These are phyloP conservation scores for Trachythela sp. DNA, from an alignment of 64 coral and sea anemone genomes.

Conservation along the genomic window DNA sequence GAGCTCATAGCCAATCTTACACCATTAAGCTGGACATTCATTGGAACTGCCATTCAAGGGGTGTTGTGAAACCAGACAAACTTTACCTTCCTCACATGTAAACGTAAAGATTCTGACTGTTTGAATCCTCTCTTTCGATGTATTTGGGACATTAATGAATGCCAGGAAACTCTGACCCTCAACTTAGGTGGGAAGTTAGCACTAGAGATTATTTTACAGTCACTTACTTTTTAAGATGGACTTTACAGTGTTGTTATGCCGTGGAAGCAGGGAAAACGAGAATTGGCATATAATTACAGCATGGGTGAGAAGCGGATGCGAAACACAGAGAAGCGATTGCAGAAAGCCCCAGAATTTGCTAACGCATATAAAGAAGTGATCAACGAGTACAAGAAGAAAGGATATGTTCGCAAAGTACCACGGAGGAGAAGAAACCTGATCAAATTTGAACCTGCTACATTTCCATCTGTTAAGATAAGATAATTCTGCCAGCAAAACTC, in stretches of 20 bases:
- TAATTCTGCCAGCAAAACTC: background rate
- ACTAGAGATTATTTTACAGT: no score
- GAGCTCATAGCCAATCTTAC: conserved; percentile 48
- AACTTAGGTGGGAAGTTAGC: no score
- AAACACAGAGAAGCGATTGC: conserved; percentile 41
- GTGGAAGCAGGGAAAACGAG: conserved; percentile 12
- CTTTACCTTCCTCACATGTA: conserved; percentile 21
- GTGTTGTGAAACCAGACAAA: conserved; percentile 12
- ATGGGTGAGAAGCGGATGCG: background rate
- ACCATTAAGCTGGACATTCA: conserved; percentile 27
- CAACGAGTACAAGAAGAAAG: background rate
- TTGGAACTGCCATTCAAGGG: background rate
- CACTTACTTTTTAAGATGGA: no score
- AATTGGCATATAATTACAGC: conserved; percentile 39
- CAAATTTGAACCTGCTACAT: conserved; percentile 23
- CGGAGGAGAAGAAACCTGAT: background rate
- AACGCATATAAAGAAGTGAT: background rate
- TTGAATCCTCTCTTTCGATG: conserved; percentile 7
- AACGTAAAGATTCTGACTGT: background rate
- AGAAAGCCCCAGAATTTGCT: conserved; percentile 10
- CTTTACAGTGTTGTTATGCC: conserved; percentile 40
- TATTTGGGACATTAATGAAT: conserved; percentile 28
- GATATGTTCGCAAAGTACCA: conserved; percentile 21
- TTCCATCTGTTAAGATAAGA: conserved; percentile 5
- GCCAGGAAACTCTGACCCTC: no score